These are phyloP conservation scores for Helicolenus hilgendorfi DNA, from an alignment of 2,797 vertebrate genomes.

Conservation along the genomic window DNA sequence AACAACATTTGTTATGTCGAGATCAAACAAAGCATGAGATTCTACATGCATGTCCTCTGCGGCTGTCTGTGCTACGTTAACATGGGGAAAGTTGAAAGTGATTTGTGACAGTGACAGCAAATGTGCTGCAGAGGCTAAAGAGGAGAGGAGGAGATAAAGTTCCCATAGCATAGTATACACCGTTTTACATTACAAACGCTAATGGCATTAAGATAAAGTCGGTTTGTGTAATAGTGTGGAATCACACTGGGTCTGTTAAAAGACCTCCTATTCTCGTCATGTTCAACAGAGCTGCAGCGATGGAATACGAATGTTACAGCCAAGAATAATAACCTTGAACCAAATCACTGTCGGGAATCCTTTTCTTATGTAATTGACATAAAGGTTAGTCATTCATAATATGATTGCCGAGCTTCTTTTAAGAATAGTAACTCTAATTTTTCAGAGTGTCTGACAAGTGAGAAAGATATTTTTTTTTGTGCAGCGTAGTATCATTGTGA, in stretches of 20 bases:
- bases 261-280: neutral
- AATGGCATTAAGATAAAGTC: constrained; percentile 18
- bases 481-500: neutral
- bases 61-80: neutral
- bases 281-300: neutral
- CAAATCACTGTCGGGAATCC: constrained; percentile 3
- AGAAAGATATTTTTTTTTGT: neutral
- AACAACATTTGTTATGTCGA: neutral
- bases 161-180: neutral
- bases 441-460: neutral
- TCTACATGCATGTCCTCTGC: neutral
- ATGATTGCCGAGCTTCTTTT: neutral
- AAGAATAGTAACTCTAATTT: neutral
- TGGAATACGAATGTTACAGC: neutral
- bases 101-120: neutral
- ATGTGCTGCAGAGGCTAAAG: neutral
- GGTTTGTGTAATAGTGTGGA: neutral
- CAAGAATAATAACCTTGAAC: neutral
- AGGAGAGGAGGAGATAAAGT: neutral
- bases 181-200: neutral
- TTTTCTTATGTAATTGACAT: neutral
- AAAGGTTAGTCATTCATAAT: neutral
- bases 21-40: neutral
- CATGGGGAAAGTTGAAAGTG: neutral
- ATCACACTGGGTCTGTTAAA: neutral